Conservation (phyloP, 2,888 invertebrate genomes). For the Philhelius pedissequus region DNA sequence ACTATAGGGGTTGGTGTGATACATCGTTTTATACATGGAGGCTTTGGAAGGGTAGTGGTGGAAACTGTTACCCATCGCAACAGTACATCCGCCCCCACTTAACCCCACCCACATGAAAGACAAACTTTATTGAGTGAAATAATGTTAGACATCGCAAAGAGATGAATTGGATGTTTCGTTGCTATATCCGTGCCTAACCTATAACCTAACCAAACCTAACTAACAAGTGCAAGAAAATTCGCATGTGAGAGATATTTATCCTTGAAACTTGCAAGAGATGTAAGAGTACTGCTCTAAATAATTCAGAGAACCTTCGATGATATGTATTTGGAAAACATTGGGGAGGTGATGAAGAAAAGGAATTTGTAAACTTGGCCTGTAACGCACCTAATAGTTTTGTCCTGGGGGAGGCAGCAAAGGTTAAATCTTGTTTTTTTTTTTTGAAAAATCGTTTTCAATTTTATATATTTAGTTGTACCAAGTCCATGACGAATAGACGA, state of each 20-base stretch:
- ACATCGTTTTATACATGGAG: not conserved
- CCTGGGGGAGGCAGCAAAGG: not conserved
- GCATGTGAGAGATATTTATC: slow-evolving; percentile 6
- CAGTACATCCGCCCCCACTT: not conserved
- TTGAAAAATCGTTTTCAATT: slow-evolving; percentile 9
- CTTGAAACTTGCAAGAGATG: slow-evolving; percentile 6
- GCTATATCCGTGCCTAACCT: slow-evolving; percentile 2
- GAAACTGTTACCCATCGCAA: not conserved
- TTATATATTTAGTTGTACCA: not conserved
- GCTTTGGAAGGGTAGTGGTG: not conserved
- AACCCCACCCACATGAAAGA: slow-evolving; percentile 8
- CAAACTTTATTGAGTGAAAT: slow-evolving; percentile 46
- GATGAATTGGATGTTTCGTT: slow-evolving; percentile 23
- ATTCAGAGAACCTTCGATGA: slow-evolving; percentile 18
- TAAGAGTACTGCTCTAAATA: slow-evolving; percentile 9
- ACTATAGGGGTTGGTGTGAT: not conserved
- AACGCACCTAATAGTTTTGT: not conserved
- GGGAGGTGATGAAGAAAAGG: not conserved
- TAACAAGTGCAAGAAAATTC: slow-evolving; percentile 25
- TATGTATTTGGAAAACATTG: not conserved
- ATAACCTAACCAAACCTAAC: not conserved
- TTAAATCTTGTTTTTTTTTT: not conserved
- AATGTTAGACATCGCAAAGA: slow-evolving; percentile 38
- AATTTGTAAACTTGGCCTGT: slow-evolving; percentile 2
- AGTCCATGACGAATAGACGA: not conserved